phyloP scores from a whole-genome alignment of 2,113 vertebrate species.

The Alectura lathami region DNA sequence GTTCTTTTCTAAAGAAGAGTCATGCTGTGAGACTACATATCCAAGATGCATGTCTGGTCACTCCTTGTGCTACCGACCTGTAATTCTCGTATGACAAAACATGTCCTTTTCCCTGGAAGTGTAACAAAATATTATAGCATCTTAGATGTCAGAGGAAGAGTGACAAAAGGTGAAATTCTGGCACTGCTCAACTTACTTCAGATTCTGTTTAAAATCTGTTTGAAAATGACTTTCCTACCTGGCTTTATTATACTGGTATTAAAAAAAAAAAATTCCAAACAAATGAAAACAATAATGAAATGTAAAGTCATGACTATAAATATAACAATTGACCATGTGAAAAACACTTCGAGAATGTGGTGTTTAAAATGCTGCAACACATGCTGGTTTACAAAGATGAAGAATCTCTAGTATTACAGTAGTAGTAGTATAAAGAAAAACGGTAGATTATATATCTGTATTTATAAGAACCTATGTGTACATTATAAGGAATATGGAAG shows the following conservation, averaged over 20 bases:
- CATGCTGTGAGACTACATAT: background rate
- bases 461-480: background rate
- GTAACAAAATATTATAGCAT: background rate
- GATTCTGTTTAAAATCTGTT: background rate
- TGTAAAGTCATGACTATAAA: background rate
- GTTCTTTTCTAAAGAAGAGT: background rate
- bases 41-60: background rate
- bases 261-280: background rate
- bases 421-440: background rate
- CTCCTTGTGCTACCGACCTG: background rate
- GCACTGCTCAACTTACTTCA: background rate
- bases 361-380: background rate
- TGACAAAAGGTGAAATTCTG: background rate
- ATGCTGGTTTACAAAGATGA: background rate
- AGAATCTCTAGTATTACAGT: no score
- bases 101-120: accelerated
- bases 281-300: background rate
- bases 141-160: background rate
- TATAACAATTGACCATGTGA: background rate
- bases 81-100: background rate
- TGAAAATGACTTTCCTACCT: background rate
- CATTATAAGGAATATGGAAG: background rate
- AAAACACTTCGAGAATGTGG: background rate
- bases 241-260: background rate
- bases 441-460: background rate